These are phyloP conservation scores for Helicoverpa assulta DNA, from an alignment of 2,888 invertebrate genomes.

Conservation along the genomic window DNA sequence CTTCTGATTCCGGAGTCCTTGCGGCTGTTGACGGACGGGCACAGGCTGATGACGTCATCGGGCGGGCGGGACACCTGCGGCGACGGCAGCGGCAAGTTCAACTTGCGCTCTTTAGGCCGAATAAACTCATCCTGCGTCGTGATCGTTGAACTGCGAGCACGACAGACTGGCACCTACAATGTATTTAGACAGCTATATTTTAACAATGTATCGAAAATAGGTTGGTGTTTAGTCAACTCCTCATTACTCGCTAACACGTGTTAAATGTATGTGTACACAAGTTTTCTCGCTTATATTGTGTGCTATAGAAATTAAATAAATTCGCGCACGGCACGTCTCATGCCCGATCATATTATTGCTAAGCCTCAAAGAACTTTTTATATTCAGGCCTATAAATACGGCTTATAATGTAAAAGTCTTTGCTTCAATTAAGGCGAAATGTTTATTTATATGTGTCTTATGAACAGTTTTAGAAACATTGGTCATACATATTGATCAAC, in stretches of 20 bases:
- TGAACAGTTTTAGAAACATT: no score
- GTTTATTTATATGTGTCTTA: no score
- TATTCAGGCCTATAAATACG: neutral
- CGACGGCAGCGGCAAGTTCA: slow-evolving; percentile 85
- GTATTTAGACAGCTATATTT: slow-evolving; percentile 21
- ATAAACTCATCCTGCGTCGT: slow-evolving; percentile 82
- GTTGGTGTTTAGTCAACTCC: slow-evolving; percentile 27
- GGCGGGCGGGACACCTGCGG: slow-evolving; percentile 72
- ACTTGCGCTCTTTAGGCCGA: slow-evolving; percentile 80
- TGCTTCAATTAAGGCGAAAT: no score
- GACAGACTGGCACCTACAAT: slow-evolving; percentile 83
- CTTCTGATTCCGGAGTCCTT: slow-evolving; percentile 97
- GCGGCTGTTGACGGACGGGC: slow-evolving; percentile 94
- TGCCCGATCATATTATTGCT: slow-evolving; percentile 20
- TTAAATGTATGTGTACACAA: slow-evolving; percentile 45
- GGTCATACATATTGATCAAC: no score
- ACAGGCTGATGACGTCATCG: slow-evolving; percentile 93
- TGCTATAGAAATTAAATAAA: slow-evolving; percentile 27
- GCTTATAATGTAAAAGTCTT: no score
- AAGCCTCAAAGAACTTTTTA: slow-evolving; percentile 4
- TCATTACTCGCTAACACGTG: slow-evolving; percentile 42
- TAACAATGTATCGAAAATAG: slow-evolving; percentile 30
- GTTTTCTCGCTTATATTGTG: slow-evolving; percentile 33
- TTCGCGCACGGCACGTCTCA: slow-evolving; percentile 21
- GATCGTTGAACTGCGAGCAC: slow-evolving; percentile 87